A percentile compares a stretch with the other conserved stretches of the same genome.
Conservation (phyloP, 2,797 vertebrate genomes). For the Acanthopagrus latus region DNA sequence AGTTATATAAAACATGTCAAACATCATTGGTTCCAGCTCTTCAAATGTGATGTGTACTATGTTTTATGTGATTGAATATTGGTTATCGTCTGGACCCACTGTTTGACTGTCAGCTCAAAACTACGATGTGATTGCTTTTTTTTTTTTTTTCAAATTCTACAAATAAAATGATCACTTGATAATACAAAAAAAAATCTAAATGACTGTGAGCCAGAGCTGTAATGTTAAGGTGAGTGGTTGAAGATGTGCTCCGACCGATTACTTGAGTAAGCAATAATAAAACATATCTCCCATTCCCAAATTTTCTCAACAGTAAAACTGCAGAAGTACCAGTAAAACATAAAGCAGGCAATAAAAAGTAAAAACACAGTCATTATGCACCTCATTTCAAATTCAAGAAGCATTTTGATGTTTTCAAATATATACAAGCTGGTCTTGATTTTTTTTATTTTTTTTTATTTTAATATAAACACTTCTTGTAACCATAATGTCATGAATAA, state of each 20-base stretch:
- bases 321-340: not conserved
- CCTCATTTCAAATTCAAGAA: not conserved
- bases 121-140: too few species aligned
- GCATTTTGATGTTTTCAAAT: not conserved
- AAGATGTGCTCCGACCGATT: not conserved
- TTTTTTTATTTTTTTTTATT: too few species aligned
- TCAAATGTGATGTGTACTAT: not conserved
- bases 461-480: not conserved
- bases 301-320: not conserved
- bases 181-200: not conserved
- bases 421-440: too few species aligned
- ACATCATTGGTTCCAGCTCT: not conserved
- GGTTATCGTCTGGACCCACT: not conserved
- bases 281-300: not conserved
- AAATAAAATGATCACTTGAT: not conserved
- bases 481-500: not conserved
- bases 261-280: not conserved
- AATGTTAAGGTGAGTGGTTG: not conserved
- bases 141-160: too few species aligned
- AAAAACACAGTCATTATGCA: not conserved
- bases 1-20: not conserved
- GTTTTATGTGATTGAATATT: not conserved
- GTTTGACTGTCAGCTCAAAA: not conserved
- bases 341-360: not conserved
- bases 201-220: not conserved